Conservation (phyloP, 1,140 invertebrate species). For the Hesperophylax magnus region DNA sequence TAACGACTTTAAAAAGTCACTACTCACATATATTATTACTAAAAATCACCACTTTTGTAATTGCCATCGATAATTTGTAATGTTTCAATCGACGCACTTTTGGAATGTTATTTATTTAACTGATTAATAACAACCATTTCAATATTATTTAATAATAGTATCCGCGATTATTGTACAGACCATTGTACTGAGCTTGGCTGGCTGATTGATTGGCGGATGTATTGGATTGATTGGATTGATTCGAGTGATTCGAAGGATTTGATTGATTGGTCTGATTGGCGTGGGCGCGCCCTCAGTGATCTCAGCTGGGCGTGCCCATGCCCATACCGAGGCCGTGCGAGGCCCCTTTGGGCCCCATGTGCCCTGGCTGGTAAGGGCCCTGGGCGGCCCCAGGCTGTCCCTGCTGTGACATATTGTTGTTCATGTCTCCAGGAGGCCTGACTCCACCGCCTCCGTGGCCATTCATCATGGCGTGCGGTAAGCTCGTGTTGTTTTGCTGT, state of each 20-base stretch:
- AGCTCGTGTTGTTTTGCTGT: constrained; percentile 65
- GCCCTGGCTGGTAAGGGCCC: constrained; percentile 50
- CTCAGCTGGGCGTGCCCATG: constrained; percentile 70
- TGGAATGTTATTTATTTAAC: too few species aligned
- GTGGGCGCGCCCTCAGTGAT: constrained; percentile 63
- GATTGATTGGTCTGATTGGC: constrained; percentile 2
- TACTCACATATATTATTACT: too few species aligned
- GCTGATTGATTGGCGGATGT: neutral
- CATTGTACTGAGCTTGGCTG: neutral
- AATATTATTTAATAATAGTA: constrained; percentile 35
- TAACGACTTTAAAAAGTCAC: too few species aligned
- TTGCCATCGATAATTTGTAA: too few species aligned
- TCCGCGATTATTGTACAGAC: constrained; percentile 45
- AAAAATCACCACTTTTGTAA: too few species aligned
- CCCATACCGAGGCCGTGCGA: constrained; percentile 60
- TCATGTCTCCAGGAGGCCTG: constrained; percentile 64
- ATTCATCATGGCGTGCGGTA: constrained; percentile 65
- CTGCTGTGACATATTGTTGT: constrained; percentile 70
- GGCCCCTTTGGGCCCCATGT: constrained; percentile 63
- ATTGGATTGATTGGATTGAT: too few species aligned
- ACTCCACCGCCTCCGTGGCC: constrained; percentile 60
- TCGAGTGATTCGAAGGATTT: neutral
- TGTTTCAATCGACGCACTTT: too few species aligned
- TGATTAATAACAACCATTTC: too few species aligned
- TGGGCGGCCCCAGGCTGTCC: constrained; percentile 35